Percentiles rank a stretch among this genome's conserved stretches.
Evolutionary conservation across 2,797 vertebrate genomes (phyloP).

Genomic region (Salarias fasciatus): DNA sequence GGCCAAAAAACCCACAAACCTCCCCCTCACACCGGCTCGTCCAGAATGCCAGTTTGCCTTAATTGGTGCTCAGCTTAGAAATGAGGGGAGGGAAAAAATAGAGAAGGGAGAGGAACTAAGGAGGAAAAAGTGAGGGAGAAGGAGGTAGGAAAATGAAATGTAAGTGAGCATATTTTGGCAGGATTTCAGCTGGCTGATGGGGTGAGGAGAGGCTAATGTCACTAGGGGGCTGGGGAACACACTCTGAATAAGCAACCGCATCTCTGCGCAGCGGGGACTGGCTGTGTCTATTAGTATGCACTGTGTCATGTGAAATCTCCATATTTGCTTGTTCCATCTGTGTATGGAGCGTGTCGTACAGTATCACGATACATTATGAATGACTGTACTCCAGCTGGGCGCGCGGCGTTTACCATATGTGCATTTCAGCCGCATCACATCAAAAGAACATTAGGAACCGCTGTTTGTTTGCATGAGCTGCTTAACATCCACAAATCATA

Average conservation of each 20-base stretch:
- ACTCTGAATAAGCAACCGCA: slow-evolving; percentile 42
- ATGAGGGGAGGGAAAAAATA: slow-evolving; percentile 42
- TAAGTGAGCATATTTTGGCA: slow-evolving; percentile 72
- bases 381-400: neutral
- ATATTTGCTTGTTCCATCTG: neutral
- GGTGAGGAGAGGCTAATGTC: slow-evolving; percentile 66
- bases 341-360: neutral
- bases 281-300: slow-evolving; percentile 22
- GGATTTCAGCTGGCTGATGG: slow-evolving; percentile 68
- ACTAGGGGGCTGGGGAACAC: slow-evolving; percentile 52
- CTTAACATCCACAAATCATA: slow-evolving; percentile 38
- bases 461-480: slow-evolving; percentile 16
- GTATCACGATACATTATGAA: slow-evolving; percentile 4
- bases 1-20: slow-evolving; percentile 49
- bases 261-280: slow-evolving; percentile 42
- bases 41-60: slow-evolving; percentile 72
- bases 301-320: slow-evolving; percentile 13
- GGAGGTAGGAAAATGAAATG: slow-evolving; percentile 54
- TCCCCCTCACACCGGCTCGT: slow-evolving; percentile 38
- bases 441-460: slow-evolving; percentile 8
- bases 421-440: slow-evolving; percentile 4
- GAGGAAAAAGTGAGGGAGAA: slow-evolving; percentile 37
- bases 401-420: neutral
- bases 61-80: slow-evolving; percentile 72
- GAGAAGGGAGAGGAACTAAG: slow-evolving; percentile 41